Percentiles rank a stretch among this genome's conserved stretches.
Evolutionary conservation across 1,140 invertebrate species (phyloP).

Genomic region (Sinonovacula constricta): DNA sequence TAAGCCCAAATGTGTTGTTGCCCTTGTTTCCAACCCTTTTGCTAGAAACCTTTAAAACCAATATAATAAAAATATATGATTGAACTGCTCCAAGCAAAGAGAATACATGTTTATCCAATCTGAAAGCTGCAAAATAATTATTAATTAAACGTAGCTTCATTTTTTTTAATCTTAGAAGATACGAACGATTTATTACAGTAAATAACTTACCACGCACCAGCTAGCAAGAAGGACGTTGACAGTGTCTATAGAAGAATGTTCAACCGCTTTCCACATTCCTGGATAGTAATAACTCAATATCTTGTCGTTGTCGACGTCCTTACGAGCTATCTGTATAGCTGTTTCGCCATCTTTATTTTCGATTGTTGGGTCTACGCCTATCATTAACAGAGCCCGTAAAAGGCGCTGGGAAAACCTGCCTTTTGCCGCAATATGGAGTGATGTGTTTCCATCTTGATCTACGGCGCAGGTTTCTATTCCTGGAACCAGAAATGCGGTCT

Average conservation of each 20-base stretch:
- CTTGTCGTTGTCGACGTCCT: constrained; percentile 6
- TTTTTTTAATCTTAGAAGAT: too few species aligned
- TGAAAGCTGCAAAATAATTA: too few species aligned
- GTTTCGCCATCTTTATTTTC: not conserved
- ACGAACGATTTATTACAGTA: too few species aligned
- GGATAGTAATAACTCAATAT: constrained; percentile 10
- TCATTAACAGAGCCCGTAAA: constrained; percentile 13
- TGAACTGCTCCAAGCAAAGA: too few species aligned
- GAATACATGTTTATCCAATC: too few species aligned
- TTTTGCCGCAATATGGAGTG: constrained; percentile 27
- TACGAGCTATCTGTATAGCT: constrained; percentile 7
- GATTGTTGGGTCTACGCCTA: constrained; percentile 7
- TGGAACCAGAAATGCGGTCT: too few species aligned
- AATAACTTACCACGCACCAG: too few species aligned
- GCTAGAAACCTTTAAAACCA: too few species aligned
- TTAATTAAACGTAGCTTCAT: too few species aligned
- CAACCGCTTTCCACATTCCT: constrained; percentile 16
- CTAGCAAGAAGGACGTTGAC: not conserved
- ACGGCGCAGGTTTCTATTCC: constrained; percentile 16
- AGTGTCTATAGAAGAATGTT: not conserved
- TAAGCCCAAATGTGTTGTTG: too few species aligned
- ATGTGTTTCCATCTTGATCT: constrained; percentile 17
- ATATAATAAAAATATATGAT: too few species aligned
- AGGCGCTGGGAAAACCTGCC: not conserved
- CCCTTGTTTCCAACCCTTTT: too few species aligned